These are phyloP conservation scores for Platerodrilus igneus DNA, from an alignment of 2,888 invertebrate species.

Conservation along the genomic window DNA sequence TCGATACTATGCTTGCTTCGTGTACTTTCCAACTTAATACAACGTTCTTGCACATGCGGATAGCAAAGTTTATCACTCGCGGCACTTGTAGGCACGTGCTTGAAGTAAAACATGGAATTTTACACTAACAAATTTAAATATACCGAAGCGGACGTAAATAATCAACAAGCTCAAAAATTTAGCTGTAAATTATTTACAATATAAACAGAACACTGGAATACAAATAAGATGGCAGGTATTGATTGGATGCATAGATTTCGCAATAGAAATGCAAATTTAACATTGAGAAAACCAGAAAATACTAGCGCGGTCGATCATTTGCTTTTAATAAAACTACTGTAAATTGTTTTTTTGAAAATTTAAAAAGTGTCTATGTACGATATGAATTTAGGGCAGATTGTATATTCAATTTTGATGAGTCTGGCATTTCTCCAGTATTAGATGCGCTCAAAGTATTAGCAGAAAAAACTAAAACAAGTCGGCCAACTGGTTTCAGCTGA, in stretches of 20 bases:
- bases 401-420: constrained; percentile 14
- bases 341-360: constrained; percentile 12
- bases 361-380: constrained; percentile 5
- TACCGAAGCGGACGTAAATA: too few relatives aligned
- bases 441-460: constrained; percentile 28
- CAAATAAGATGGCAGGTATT: too few relatives aligned
- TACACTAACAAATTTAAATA: too few relatives aligned
- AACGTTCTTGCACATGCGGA: too few relatives aligned
- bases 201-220: too few relatives aligned
- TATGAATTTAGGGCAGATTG: constrained; percentile 7
- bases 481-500: constrained; percentile 40
- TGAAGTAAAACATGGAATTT: too few relatives aligned
- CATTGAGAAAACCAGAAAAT: constrained; percentile 10
- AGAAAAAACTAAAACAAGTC: constrained; percentile 32
- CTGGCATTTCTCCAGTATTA: constrained; percentile 22
- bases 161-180: too few relatives aligned
- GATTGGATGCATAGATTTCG: not conserved
- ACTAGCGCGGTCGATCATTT: constrained; percentile 7
- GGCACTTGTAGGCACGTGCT: too few relatives aligned
- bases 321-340: constrained; percentile 12
- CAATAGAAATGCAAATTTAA: not conserved
- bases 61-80: too few relatives aligned
- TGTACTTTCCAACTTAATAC: too few relatives aligned
- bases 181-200: too few relatives aligned
- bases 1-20: too few relatives aligned